These are phyloP conservation scores for Ctena decussata DNA, from an alignment of 2,888 invertebrate genomes.

Conservation along the genomic window DNA sequence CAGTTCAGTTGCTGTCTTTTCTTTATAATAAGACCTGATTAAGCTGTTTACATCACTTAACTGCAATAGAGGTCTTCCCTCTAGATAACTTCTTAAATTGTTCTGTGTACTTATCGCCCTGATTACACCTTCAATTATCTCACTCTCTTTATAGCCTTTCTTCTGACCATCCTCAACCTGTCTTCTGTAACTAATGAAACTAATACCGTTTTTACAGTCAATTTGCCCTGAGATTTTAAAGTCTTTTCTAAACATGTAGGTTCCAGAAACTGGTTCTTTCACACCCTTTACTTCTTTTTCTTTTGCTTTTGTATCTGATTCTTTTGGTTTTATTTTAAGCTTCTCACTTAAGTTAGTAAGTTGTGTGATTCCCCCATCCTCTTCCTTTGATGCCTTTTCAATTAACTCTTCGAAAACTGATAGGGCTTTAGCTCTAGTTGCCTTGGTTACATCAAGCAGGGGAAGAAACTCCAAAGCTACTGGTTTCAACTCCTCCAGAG, in stretches of 20 bases:
- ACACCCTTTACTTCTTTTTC: background rate
- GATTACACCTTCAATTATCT: background rate
- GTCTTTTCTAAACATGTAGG: background rate
- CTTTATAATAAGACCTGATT: conserved; percentile 5
- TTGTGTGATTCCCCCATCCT: background rate
- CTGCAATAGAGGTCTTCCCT: background rate
- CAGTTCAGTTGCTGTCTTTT: conserved; percentile 16
- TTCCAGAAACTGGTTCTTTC: no score
- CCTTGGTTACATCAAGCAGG: background rate
- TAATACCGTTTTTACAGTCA: background rate
- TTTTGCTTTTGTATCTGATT: background rate
- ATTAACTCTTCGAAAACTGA: background rate
- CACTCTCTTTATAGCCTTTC: background rate
- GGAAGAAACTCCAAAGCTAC: background rate
- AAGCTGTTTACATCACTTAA: background rate
- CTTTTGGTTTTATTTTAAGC: background rate
- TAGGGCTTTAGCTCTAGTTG: background rate
- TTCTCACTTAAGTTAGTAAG: background rate
- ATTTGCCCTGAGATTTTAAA: background rate
- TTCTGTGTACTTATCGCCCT: background rate
- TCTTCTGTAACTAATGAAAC: background rate
- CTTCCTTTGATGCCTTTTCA: background rate
- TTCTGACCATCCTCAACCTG: background rate
- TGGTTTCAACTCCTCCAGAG: background rate
- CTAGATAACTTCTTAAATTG: background rate